These are phyloP conservation scores for Neoscelio sp. DNA, from an alignment of 2,888 invertebrate genomes.

Conservation along the genomic window DNA sequence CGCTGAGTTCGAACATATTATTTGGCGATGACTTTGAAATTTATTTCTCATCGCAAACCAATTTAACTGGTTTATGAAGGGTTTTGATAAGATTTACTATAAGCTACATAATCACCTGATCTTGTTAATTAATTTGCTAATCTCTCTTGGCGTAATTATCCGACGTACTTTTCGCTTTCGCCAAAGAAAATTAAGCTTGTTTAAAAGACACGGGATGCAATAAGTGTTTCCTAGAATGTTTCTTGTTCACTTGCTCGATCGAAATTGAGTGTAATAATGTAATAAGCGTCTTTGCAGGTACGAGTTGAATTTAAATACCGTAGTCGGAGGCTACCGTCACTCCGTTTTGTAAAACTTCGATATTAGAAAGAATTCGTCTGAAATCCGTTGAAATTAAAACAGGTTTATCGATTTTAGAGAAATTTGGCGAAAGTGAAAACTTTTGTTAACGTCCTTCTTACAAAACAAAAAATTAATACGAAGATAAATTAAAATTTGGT, in stretches of 20 bases:
- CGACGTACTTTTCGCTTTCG: constrained; percentile 16
- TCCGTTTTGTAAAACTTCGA: constrained; percentile 11
- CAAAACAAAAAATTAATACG: too few species aligned
- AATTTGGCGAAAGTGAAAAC: constrained; percentile 20
- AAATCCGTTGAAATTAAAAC: constrained; percentile 22
- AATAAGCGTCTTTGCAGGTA: constrained; percentile 32
- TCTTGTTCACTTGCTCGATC: constrained; percentile 18
- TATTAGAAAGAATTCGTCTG: constrained; percentile 20
- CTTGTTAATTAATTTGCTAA: constrained; percentile 45
- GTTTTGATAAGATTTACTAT: constrained; percentile 22
- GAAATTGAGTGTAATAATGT: constrained; percentile 33
- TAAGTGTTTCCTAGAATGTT: constrained; percentile 15
- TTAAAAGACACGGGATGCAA: constrained; percentile 4
- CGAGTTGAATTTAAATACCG: constrained; percentile 10
- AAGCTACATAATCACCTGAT: constrained; percentile 26
- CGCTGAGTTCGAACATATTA: too few species aligned
- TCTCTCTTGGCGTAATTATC: constrained; percentile 16
- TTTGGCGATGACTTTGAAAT: constrained; percentile 4
- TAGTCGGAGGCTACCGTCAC: constrained; percentile 4
- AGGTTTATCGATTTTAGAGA: constrained; percentile 1
- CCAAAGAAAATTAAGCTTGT: not conserved
- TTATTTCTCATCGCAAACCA: constrained; percentile 2
- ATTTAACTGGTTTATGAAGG: constrained; percentile 27
- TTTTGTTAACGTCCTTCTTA: not conserved
- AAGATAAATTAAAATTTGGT: too few species aligned